Base-by-base conservation (phyloP, 2,888 invertebrate genomes). In the Hydrotaea diabolus region DNA sequence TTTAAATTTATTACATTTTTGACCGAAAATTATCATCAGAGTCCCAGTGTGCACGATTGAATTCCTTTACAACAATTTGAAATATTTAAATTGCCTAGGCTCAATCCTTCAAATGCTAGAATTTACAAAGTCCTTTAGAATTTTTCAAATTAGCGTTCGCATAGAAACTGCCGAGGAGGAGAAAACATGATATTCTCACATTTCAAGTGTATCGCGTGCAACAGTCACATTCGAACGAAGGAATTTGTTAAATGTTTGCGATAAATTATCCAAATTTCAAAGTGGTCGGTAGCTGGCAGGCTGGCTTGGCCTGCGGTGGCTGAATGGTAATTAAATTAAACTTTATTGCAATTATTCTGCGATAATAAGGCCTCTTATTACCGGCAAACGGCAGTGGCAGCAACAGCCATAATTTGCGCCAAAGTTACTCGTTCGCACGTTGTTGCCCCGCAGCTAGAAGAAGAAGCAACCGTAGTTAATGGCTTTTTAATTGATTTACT, bases 401-500 rank as follows among this genome's bases (percentile, higher is more conserved):
- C 46, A 76, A 55, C 31, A 31, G 31, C 31, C 31, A 31, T 31
- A 31, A 31, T 31, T 31, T 31, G 2, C 31, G 2, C 2, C 31
- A 31, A 31, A 31, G 31, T 31, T 31, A 31, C 31, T 31, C 2
- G 31, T 31, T 31, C 31, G 31, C 31, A 31, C 31, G 7, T 31
- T 62, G 43, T 21, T 9, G 7, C 11, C 21, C 17, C 26, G 13
- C 8, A 36, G 39, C 59, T 9, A 39, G 11, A 31, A 31, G 31
- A 31, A 31, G 31, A 31, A 19, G 19, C 15, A 66, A 69, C 36
- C 36, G 11, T 21, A 31, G 75, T 82, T 85, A 85, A 85, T 85
- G 85, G 77, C 74, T 82, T 85, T 85, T 85, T 85, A 85, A 85
- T 85, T 85, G 85, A 85, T 79, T 84, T 81, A 66, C 73, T 78